A percentile compares a stretch with the other conserved stretches of the same genome.
These are phyloP conservation scores for Xestia sexstrigata DNA, from an alignment of 2,888 invertebrate species.

Conservation along the genomic window DNA sequence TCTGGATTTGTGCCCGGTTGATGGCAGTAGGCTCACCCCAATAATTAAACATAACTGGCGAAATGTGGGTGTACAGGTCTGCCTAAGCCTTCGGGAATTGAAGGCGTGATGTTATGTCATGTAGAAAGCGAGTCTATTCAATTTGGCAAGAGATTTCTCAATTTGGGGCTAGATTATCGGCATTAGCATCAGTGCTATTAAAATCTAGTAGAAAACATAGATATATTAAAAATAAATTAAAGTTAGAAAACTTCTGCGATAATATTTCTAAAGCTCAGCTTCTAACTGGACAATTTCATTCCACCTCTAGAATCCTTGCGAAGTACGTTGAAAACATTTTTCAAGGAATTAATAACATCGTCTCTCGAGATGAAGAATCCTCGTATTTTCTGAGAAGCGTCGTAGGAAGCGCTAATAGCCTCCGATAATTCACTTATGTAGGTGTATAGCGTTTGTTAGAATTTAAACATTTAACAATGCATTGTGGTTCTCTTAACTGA, in stretches of 20 bases:
- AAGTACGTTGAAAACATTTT: constrained; percentile 20
- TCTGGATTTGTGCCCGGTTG: not conserved
- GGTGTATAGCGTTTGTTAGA: constrained; percentile 1
- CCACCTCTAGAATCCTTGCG: constrained; percentile 14
- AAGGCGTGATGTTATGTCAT: not conserved
- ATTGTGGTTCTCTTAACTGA: not conserved
- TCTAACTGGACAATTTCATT: constrained; percentile 22
- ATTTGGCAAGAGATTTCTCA: not conserved
- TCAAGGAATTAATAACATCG: constrained; percentile 36
- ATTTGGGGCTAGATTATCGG: not conserved
- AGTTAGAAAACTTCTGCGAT: not conserved
- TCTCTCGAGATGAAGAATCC: constrained; percentile 15
- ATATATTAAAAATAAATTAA: not conserved
- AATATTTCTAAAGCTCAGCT: constrained; percentile 11
- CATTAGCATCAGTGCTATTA: not conserved
- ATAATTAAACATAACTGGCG: not conserved
- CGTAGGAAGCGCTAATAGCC: constrained; percentile 13
- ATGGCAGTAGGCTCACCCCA: not conserved
- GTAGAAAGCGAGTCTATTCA: not conserved
- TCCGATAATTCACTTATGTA: not conserved
- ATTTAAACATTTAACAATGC: constrained; percentile 8
- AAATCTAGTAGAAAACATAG: not conserved
- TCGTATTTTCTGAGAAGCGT: constrained; percentile 28
- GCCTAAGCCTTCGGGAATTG: not conserved
- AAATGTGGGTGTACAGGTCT: not conserved